Percentiles rank a stretch among this genome's conserved stretches.
phyloP scores from a whole-genome alignment of 2,797 vertebrate genomes.

The Chromis chromis region DNA sequence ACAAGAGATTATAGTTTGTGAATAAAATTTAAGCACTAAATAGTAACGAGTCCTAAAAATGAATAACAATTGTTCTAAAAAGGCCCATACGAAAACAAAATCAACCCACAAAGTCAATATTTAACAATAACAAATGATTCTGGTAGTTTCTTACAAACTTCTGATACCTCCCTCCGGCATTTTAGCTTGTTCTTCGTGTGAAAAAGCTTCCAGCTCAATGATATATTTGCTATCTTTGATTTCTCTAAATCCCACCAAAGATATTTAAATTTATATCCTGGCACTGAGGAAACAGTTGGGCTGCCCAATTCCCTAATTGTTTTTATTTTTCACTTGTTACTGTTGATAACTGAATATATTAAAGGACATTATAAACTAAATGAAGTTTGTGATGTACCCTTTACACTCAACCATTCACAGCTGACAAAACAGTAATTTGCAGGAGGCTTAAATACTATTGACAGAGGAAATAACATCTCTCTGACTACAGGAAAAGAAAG shows the following conservation, averaged over 20 bases:
- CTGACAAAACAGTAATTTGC: conserved; percentile 12
- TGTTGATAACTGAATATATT: not conserved
- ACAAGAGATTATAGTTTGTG: no score
- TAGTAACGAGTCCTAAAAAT: no score
- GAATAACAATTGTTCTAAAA: no score
- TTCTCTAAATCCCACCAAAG: not conserved
- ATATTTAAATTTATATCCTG: not conserved
- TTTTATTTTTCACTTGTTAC: not conserved
- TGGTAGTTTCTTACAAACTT: no score
- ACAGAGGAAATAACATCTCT: conserved; percentile 28
- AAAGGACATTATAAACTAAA: not conserved
- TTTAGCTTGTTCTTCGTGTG: not conserved
- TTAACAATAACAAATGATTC: no score
- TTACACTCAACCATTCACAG: not conserved
- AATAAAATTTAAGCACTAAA: no score
- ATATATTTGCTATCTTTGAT: not conserved
- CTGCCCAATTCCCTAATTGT: not conserved
- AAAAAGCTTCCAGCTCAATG: not conserved
- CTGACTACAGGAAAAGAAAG: conserved; percentile 26
- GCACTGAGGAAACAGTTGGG: not conserved
- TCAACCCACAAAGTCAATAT: no score
- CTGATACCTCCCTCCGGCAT: not conserved
- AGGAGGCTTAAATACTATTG: conserved; percentile 9
- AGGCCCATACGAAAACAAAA: not conserved
- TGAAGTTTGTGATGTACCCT: not conserved